Percentiles rank a stretch among this genome's conserved stretches.
Conservation (phyloP, 2,888 invertebrate species). For the Pollenia griseotomentosa region DNA sequence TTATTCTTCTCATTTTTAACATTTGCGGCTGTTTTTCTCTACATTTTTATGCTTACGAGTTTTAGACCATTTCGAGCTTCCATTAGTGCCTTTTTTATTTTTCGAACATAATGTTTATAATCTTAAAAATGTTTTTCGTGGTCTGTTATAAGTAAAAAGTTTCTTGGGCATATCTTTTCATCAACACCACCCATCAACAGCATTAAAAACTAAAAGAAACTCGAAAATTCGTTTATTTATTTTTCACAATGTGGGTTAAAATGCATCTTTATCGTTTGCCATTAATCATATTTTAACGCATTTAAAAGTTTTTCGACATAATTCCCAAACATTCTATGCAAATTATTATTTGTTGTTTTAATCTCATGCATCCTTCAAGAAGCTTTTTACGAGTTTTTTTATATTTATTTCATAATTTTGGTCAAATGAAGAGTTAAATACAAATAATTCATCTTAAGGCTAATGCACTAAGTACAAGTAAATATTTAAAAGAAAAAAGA, state of each 20-base stretch:
- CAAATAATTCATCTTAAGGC: slow-evolving; percentile 39
- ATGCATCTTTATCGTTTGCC: slow-evolving; percentile 54
- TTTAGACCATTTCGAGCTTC: slow-evolving; percentile 30
- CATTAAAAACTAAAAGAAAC: slow-evolving; percentile 1
- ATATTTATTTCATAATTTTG: slow-evolving; percentile 13
- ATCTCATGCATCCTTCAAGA: slow-evolving; percentile 30
- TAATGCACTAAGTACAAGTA: slow-evolving; percentile 2
- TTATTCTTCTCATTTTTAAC: slow-evolving; percentile 3
- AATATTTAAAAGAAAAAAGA: background rate
- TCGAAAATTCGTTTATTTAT: background rate
- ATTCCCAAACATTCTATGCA: slow-evolving; percentile 50
- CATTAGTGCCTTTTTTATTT: slow-evolving; percentile 4
- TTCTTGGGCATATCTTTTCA: slow-evolving; percentile 33
- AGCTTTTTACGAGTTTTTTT: slow-evolving; percentile 7
- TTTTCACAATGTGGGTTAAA: slow-evolving; percentile 43
- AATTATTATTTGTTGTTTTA: slow-evolving; percentile 39
- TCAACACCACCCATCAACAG: slow-evolving; percentile 20
- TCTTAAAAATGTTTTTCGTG: slow-evolving; percentile 9
- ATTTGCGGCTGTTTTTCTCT: slow-evolving; percentile 22
- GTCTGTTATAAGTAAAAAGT: slow-evolving; percentile 54
- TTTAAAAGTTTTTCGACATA: slow-evolving; percentile 67
- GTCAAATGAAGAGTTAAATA: slow-evolving; percentile 50
- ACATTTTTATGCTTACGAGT: slow-evolving; percentile 54
- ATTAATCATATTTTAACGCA: slow-evolving; percentile 68
- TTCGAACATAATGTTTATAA: slow-evolving; percentile 38